A percentile compares a stretch with the other conserved stretches of the same genome.
Evolutionary conservation across 2,888 invertebrate genomes (phyloP).

Genomic region (Rhynchonema sp.): DNA sequence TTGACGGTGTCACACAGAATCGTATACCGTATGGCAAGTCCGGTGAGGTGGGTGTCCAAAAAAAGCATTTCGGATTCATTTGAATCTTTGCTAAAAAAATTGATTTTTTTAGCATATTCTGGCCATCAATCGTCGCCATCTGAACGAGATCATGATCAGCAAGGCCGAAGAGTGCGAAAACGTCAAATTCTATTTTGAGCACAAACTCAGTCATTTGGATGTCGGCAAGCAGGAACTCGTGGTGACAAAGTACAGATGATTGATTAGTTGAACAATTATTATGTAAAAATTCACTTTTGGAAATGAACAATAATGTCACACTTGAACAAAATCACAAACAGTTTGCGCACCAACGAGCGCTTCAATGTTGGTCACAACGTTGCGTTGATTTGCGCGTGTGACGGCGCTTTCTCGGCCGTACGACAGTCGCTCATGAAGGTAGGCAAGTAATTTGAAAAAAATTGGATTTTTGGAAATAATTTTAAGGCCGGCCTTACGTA

Average conservation of each 20-base stretch:
- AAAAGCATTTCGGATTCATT: too few species aligned
- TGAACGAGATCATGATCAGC: conserved; percentile 61
- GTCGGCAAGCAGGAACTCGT: conserved; percentile 48
- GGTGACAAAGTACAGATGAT: conserved; percentile 54
- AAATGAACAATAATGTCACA: too few species aligned
- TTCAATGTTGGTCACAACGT: too few species aligned
- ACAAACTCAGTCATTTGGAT: conserved; percentile 50
- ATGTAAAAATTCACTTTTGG: too few species aligned
- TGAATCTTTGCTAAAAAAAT: too few species aligned
- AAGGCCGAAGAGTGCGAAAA: conserved; percentile 59
- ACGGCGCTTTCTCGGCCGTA: conserved; percentile 78
- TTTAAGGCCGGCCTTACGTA: too few species aligned
- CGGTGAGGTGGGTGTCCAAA: not conserved
- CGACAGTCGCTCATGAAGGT: conserved; percentile 59
- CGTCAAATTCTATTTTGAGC: conserved; percentile 56
- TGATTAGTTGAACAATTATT: too few species aligned
- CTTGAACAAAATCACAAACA: too few species aligned
- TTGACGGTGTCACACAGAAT: not conserved
- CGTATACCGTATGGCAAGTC: not conserved
- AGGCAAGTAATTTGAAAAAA: conserved; percentile 44
- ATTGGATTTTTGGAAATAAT: not conserved
- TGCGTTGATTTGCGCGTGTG: conserved; percentile 55
- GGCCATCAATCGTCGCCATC: conserved; percentile 66
- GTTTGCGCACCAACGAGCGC: too few species aligned
- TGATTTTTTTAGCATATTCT: conserved; percentile 56